These are phyloP conservation scores for Micrasema longulum DNA, from an alignment of 1,140 invertebrate species.

Conservation along the genomic window DNA sequence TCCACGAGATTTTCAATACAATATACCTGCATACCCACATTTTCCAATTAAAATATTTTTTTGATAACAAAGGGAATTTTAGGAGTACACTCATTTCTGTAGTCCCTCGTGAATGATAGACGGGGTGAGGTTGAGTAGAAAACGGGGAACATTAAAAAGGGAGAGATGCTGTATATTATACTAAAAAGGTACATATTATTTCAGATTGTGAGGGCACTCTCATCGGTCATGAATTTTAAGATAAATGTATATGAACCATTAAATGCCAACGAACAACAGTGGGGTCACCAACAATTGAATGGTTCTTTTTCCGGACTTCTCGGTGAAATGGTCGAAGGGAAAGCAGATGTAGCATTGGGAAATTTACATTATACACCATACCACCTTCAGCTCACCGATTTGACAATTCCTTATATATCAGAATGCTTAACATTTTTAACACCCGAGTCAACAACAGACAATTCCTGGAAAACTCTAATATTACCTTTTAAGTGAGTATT, in stretches of 20 bases:
- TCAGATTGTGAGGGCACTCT: constrained; percentile 76
- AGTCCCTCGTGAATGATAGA: no score
- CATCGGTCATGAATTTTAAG: constrained; percentile 77
- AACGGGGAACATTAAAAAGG: no score
- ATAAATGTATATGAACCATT: constrained; percentile 73
- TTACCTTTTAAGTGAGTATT: constrained; percentile 78
- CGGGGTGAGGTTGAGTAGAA: no score
- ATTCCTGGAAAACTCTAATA: constrained; percentile 86
- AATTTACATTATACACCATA: constrained; percentile 80
- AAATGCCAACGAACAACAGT: constrained; percentile 71
- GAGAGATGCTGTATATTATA: no score
- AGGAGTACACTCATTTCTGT: constrained; percentile 28
- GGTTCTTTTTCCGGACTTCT: constrained; percentile 76
- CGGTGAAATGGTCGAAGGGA: constrained; percentile 75
- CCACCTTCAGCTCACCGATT: constrained; percentile 76
- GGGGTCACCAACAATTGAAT: constrained; percentile 73
- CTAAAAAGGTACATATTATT: no score
- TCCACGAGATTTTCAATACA: no score
- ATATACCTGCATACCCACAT: no score
- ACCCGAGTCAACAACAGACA: constrained; percentile 80
- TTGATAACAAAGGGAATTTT: no score
- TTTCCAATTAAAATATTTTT: no score
- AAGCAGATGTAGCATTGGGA: constrained; percentile 80
- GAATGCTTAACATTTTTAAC: constrained; percentile 87
- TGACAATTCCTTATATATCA: constrained; percentile 82